Evolutionary conservation across 2,797 vertebrate genomes (phyloP), one percentile per base, ranked within the genome.

Genomic region (Rousettus madagascariensis): DNA sequence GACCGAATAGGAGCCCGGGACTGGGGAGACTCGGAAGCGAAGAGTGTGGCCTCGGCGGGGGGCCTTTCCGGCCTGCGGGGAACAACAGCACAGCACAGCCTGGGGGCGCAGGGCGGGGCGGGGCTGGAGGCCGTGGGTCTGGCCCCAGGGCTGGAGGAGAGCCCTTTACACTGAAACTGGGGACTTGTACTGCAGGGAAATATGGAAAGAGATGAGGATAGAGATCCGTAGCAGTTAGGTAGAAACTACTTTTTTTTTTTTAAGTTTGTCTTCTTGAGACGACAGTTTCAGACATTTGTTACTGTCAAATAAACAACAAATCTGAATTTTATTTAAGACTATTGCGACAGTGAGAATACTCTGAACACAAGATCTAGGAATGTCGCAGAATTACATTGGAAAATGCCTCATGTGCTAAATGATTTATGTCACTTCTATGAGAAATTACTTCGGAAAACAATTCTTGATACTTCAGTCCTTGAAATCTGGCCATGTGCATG

Each of bases 331-430:
- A 49, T 75, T 83, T 59, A 80, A 87, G 6, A 71, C 59, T 33
- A 5, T 53, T 86, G 30, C 26, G 57, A 33, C 20, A 65, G 28
- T 12, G 12, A 77, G 38, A 77, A 78, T 16, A 20, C 3, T 43
- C 24, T 26, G 30, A 77, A 15, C 16, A 36, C 49, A 20, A 72
- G 36, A 33, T 55, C 53, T 41, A 30, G 33, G 65, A 41, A n/a
- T 66, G 0, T 74, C 51, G 38, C 49, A 7, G 26, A n/a, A 13
- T 53, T 59, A 74, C 80, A 41, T 46, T 97, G 94, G 94, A 96
- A 98, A 96, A 96, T 74, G 97, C 90, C 86, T 80, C 96, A 84
- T 93, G 96, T 95, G 88, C 95, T 97, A 97, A 96, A 61, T 75
- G 87, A 88, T 92, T 86, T 95, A 95, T 97, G 97, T 96, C 86